Evolutionary conservation across 2,888 invertebrate genomes (phyloP).

Genomic region (Unio delphinus): DNA sequence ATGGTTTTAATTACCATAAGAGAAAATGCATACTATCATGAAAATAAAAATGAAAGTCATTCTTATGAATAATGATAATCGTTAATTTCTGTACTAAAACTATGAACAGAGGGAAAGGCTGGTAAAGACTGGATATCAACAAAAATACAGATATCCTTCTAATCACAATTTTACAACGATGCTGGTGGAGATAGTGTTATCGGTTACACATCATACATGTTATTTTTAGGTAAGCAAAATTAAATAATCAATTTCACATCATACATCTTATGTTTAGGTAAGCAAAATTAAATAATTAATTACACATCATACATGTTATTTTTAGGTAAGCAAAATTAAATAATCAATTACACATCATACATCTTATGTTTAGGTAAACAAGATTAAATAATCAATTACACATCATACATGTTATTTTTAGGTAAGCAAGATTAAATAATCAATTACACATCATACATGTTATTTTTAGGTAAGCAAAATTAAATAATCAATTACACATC

Average conservation of each 20-base stretch:
- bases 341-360: slow-evolving; percentile 59
- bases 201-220: not conserved
- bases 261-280: not conserved
- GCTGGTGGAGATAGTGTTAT: no score
- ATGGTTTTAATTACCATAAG: no score
- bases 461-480: not conserved
- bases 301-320: not conserved
- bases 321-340: slow-evolving; percentile 3
- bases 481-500: slow-evolving; percentile 60
- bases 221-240: not conserved
- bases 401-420: not conserved
- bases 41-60: no score
- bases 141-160: no score
- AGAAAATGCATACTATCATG: no score
- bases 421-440: slow-evolving; percentile 62
- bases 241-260: slow-evolving; percentile 60
- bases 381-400: slow-evolving; percentile 60
- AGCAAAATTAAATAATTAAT: slow-evolving; percentile 62
- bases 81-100: no score
- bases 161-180: no score
- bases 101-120: no score
- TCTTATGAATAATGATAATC: no score
- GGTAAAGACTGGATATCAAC: no score
- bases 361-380: not conserved
- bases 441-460: not conserved